These are phyloP conservation scores for Paramormyrops hopkinsi DNA, from an alignment of 2,797 vertebrate genomes.

Conservation along the genomic window DNA sequence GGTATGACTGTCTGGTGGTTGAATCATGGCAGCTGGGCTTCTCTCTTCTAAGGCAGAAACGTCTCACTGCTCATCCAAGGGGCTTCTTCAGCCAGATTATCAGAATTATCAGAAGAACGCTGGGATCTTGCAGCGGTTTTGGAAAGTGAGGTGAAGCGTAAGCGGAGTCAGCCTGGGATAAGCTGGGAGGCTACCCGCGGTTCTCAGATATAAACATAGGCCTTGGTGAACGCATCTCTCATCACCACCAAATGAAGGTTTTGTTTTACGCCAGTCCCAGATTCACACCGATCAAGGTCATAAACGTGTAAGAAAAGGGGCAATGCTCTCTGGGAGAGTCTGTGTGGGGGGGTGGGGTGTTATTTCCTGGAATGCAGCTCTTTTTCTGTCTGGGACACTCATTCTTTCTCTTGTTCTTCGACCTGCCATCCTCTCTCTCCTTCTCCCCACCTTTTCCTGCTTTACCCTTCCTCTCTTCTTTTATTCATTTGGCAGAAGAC, in stretches of 20 bases:
- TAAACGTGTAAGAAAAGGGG: not conserved
- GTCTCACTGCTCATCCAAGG: no score
- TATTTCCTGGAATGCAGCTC: conserved; percentile 50
- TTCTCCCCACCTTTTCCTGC: not conserved
- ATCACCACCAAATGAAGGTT: not conserved
- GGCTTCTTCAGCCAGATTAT: not conserved
- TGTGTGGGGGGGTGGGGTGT: conserved; percentile 23
- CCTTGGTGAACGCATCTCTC: not conserved
- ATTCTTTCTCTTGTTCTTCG: conserved; percentile 28
- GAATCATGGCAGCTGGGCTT: no score
- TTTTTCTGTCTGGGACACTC: conserved; percentile 36
- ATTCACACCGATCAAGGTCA: not conserved
- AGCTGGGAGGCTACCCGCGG: not conserved
- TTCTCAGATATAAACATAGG: not conserved
- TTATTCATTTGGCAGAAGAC: not conserved
- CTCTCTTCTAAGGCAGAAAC: no score
- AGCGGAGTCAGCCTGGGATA: not conserved
- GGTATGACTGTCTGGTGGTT: no score
- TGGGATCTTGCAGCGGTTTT: not conserved
- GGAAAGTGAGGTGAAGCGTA: not conserved
- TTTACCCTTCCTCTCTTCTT: not conserved
- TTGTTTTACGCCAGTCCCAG: not conserved
- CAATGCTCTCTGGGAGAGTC: no score
- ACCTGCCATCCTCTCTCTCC: conserved; percentile 12
- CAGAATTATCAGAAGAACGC: no score